Conservation (phyloP, 2,113 vertebrate species). For the Lutjanus erythropterus region DNA sequence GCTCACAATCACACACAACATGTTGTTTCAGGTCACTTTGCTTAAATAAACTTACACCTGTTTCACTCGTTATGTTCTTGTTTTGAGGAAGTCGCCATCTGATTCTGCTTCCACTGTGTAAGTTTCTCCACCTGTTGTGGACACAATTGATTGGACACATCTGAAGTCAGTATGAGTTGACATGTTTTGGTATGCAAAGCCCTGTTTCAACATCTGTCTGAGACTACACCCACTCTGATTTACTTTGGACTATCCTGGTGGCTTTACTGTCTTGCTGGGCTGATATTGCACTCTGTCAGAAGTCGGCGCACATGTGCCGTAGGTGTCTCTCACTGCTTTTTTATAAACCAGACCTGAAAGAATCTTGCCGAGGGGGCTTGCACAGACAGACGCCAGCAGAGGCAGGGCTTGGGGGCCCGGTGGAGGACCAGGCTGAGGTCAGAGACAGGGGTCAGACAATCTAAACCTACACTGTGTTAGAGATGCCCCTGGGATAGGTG, state of each 20-base stretch:
- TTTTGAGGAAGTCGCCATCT: background rate
- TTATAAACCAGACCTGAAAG: slow-evolving; percentile 55
- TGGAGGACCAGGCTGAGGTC: slow-evolving; percentile 53
- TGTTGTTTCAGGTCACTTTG: too few relatives aligned
- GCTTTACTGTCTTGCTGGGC: slow-evolving; percentile 11
- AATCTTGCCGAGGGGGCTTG: slow-evolving; percentile 47
- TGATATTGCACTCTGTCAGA: slow-evolving; percentile 16
- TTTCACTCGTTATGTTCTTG: too few relatives aligned
- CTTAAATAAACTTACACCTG: too few relatives aligned
- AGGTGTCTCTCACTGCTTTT: slow-evolving; percentile 21
- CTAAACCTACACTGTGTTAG: slow-evolving; percentile 61
- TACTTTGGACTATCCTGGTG: background rate
- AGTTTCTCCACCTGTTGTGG: background rate
- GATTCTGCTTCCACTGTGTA: background rate
- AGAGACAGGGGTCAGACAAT: slow-evolving; percentile 69
- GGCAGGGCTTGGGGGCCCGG: slow-evolving; percentile 30
- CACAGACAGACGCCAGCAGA: slow-evolving; percentile 42
- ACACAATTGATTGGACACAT: background rate
- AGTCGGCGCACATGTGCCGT: background rate
- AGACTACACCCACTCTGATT: slow-evolving; percentile 35
- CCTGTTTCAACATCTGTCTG: background rate
- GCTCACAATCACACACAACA: too few relatives aligned
- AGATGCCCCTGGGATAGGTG: slow-evolving; percentile 63
- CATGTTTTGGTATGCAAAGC: background rate
- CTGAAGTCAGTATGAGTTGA: background rate